These are phyloP conservation scores for Echinometra lucunter DNA, from an alignment of 53 echinoderm and acorn worm genomes.

Conservation along the genomic window DNA sequence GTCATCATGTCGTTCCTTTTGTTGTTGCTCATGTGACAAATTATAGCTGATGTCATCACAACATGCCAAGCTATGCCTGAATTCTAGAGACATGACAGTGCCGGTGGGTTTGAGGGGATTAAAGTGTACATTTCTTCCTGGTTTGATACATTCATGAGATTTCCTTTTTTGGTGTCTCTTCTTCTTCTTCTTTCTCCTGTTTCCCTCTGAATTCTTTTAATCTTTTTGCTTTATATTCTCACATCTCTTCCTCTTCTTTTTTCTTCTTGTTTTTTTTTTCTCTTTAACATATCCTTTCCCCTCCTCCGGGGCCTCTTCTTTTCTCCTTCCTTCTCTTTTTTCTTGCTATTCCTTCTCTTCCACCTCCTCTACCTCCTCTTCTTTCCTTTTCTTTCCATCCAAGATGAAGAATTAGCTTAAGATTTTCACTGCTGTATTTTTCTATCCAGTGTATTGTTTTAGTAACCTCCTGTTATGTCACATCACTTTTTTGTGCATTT, in stretches of 20 bases:
- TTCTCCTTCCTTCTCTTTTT: neutral
- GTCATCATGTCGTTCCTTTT: slow-evolving; percentile 33
- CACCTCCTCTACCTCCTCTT: neutral
- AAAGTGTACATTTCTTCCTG: neutral
- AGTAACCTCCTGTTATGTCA: too few species aligned
- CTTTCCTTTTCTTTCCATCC: neutral
- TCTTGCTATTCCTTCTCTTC: neutral
- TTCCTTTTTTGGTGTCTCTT: neutral
- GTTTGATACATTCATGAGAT: neutral
- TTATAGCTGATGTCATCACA: slow-evolving; percentile 20
- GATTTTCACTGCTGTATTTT: neutral
- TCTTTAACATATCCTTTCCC: neutral
- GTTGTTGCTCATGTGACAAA: slow-evolving; percentile 45
- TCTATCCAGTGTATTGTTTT: neutral
- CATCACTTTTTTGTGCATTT: too few species aligned
- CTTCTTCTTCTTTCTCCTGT: neutral
- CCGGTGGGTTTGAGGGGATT: neutral
- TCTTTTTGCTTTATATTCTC: too few species aligned
- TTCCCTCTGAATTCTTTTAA: neutral
- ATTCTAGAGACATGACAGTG: neutral
- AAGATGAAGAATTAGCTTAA: neutral
- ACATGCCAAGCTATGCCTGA: neutral
- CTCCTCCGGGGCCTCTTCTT: neutral
- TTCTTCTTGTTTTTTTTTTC: neutral
- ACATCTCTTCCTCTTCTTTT: neutral